Evolutionary conservation across 2,113 vertebrate species (phyloP).

Genomic region (Rana temporaria): DNA sequence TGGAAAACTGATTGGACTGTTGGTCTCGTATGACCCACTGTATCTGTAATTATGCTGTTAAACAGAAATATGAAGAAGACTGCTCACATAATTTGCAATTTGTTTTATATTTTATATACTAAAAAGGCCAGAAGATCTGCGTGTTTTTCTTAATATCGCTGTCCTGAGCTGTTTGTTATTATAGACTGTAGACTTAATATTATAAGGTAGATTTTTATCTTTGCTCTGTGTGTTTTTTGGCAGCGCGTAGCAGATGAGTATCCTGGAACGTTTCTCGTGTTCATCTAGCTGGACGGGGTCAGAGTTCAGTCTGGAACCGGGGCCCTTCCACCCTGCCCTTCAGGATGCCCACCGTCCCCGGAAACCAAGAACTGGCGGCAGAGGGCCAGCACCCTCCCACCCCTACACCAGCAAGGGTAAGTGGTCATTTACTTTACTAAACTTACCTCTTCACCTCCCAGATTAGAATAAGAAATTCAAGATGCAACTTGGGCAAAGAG

Average conservation of each 20-base stretch:
- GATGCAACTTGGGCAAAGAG: too few species aligned
- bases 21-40: too few species aligned
- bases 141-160: too few species aligned
- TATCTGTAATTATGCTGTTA: too few species aligned
- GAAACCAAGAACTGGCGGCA: conserved; percentile 87
- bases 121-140: too few species aligned
- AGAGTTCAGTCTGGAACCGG: conserved; percentile 60
- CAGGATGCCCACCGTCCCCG: conserved; percentile 89
- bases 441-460: too few species aligned
- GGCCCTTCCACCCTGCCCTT: conserved; percentile 61
- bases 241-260: conserved; percentile 69
- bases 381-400: conserved; percentile 77
- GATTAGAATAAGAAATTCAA: too few species aligned
- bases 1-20: too few species aligned
- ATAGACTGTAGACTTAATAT: conserved; percentile 61
- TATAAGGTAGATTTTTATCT: conserved; percentile 57
- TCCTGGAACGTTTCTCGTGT: conserved; percentile 63
- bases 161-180: conserved; percentile 62
- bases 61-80: too few species aligned
- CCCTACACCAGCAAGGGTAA: conserved; percentile 78
- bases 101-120: too few species aligned
- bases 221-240: conserved; percentile 72
- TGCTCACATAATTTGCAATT: too few species aligned
- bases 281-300: conserved; percentile 66
- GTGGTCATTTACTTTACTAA: conserved; percentile 42